phyloP scores from a whole-genome alignment of 2,797 vertebrate genomes.

The Epinephelus awoara region DNA sequence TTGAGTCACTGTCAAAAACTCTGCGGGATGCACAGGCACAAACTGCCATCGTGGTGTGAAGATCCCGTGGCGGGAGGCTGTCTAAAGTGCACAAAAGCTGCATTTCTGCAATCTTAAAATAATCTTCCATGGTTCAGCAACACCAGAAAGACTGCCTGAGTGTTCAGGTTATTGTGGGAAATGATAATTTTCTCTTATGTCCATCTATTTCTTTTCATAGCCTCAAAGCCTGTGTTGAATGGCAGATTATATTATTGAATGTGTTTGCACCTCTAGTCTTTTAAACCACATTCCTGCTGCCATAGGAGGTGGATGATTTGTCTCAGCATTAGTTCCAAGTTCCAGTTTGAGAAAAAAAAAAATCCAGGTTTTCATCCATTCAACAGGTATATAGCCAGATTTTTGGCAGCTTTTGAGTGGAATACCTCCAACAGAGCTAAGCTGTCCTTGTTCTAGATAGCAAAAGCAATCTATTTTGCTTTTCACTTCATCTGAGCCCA shows the following conservation, averaged over 20 bases:
- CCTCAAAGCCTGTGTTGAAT: slow-evolving; percentile 38
- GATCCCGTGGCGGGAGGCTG: slow-evolving; percentile 35
- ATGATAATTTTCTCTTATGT: slow-evolving; percentile 48
- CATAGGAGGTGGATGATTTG: slow-evolving; percentile 63
- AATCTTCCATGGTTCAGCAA: slow-evolving; percentile 45
- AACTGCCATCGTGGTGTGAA: slow-evolving; percentile 16
- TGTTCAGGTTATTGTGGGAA: slow-evolving; percentile 39
- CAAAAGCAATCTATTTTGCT: slow-evolving; percentile 47
- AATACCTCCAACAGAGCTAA: slow-evolving; percentile 13
- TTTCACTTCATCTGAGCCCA: slow-evolving; percentile 34
- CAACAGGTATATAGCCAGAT: slow-evolving; percentile 46
- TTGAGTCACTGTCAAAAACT: slow-evolving; percentile 48
- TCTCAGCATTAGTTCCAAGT: slow-evolving; percentile 54
- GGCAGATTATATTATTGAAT: slow-evolving; percentile 65
- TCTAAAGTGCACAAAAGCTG: slow-evolving; percentile 50
- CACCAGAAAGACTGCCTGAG: slow-evolving; percentile 18
- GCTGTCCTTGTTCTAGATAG: slow-evolving; percentile 41
- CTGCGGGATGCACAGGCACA: slow-evolving; percentile 40
- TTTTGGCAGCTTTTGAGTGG: slow-evolving; percentile 37
- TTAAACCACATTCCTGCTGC: slow-evolving; percentile 62
- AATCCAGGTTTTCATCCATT: slow-evolving; percentile 64
- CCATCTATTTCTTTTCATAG: slow-evolving; percentile 39
- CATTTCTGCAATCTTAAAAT: slow-evolving; percentile 39
- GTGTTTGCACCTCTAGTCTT: slow-evolving; percentile 55
- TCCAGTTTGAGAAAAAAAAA: slow-evolving; percentile 10